Base-by-base conservation (phyloP, 2,113 vertebrate genomes). In the Peromyscus maniculatus region DNA sequence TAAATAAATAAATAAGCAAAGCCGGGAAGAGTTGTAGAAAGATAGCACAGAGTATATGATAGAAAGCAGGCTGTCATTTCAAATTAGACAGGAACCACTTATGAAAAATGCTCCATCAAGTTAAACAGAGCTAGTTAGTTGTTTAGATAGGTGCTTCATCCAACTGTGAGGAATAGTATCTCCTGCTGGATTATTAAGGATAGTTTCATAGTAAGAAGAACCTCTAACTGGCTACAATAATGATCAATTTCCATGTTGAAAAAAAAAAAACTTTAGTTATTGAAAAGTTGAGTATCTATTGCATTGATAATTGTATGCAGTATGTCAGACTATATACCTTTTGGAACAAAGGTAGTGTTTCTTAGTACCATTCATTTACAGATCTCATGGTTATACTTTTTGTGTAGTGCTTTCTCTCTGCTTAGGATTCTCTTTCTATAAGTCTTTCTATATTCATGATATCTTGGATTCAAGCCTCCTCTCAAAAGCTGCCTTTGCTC, bases 1-100 rank as follows among this genome's bases (percentile, higher is more conserved):
- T 87, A 96, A 91, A 90, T 69, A 88, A 94, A 89, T 9, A 75
- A 24, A 22, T 22, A 15, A 33, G 57, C 19, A 31, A 90, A 15
- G 86, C 71, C 93, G 66, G 87, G 31, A 43, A 78, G 57, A 95
- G 86, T 39, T 87, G 8, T 55, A 52, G 28, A 59, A 77, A 91
- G 69, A 67, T 43, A 83, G 6, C 36, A 78, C 93, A 95, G 15
- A 83, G 33, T 33, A 17, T 11, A 67, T 15, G 36, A 5, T 69
- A 83, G 46, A 92, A 95, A 94, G 36, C 43, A 88, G 86, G 46
- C 59, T 96, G 75, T 96, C 91, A 94, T 89, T 95, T 93, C 67
- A 96, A 74, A 97, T 87, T 59, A 91, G 71, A 66, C 39, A n/a
- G 22, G 1, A 82, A 21, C 78, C 26, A 83, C 0, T 0, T 39